A percentile compares a stretch with the other conserved stretches of the same genome.
phyloP scores from a whole-genome alignment of 2,797 vertebrate genomes.

The Chrosomus eos region DNA sequence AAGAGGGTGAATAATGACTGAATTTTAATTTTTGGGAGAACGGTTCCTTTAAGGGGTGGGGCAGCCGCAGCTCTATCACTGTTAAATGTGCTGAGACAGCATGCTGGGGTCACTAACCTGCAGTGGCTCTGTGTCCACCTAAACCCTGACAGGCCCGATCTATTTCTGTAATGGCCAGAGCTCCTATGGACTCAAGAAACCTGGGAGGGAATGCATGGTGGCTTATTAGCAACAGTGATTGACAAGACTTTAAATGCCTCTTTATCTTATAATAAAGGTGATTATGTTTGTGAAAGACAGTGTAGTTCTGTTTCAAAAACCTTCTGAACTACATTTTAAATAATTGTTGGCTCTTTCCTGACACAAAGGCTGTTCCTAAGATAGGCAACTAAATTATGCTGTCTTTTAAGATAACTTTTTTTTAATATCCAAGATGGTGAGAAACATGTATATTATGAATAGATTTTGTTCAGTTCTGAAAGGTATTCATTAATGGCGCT shows the following conservation, averaged over 20 bases:
- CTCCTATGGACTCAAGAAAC: constrained; percentile 3
- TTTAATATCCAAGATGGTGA: not conserved
- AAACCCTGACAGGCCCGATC: constrained; percentile 15
- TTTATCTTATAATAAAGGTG: constrained; percentile 12
- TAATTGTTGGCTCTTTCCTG: not conserved
- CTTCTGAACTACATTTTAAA: not conserved
- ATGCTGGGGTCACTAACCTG: constrained; percentile 29
- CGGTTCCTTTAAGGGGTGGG: not conserved
- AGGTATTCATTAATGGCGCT: too few species aligned
- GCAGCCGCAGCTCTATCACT: constrained; percentile 10
- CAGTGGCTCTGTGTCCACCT: constrained; percentile 26
- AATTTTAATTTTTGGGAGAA: not conserved
- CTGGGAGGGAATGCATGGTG: not conserved
- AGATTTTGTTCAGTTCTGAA: not conserved
- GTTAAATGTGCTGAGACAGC: constrained; percentile 44
- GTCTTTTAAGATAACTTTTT: not conserved
- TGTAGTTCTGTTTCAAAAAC: not conserved
- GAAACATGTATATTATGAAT: not conserved
- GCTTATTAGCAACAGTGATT: constrained; percentile 12
- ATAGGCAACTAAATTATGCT: not conserved
- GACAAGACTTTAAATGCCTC: constrained; percentile 1
- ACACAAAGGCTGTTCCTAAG: not conserved
- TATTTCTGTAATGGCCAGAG: not conserved
- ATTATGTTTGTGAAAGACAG: constrained; percentile 20
- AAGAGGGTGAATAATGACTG: not conserved